A percentile compares a stretch with the other conserved stretches of the same genome.
Evolutionary conservation across 2,113 vertebrate genomes (phyloP).

Genomic region (Physeter macrocephalus): DNA sequence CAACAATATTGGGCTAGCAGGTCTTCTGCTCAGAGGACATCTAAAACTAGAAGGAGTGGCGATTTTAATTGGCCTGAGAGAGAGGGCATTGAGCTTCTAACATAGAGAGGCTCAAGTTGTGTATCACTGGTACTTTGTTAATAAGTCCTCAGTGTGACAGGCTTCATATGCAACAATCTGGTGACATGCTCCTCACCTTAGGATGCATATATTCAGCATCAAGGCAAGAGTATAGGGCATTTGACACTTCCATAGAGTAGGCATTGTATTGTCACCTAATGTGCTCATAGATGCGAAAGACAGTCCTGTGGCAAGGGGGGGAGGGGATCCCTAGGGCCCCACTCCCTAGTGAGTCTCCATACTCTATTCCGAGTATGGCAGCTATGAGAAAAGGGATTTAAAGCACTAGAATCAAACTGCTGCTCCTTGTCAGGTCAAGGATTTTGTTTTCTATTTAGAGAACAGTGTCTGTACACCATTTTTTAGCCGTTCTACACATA

Average conservation of each 20-base stretch:
- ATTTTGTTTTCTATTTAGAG: constrained; percentile 54
- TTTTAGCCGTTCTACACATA: background rate
- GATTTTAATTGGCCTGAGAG: background rate
- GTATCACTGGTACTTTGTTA: background rate
- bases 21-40: background rate
- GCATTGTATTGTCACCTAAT: background rate
- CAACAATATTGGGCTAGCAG: background rate
- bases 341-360: background rate
- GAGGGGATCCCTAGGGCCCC: background rate
- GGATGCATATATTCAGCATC: background rate
- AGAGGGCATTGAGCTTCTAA: background rate
- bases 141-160: background rate
- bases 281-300: background rate
- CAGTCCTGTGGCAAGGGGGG: background rate
- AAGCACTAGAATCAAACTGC: background rate
- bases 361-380: background rate
- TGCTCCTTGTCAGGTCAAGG: background rate
- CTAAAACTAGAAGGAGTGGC: background rate
- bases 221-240: background rate
- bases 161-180: background rate
- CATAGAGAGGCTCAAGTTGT: background rate
- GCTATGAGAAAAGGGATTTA: background rate
- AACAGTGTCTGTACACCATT: background rate
- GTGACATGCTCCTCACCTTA: background rate
- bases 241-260: background rate